phyloP scores from a whole-genome alignment of 2,113 vertebrate species.

The Melospiza georgiana region DNA sequence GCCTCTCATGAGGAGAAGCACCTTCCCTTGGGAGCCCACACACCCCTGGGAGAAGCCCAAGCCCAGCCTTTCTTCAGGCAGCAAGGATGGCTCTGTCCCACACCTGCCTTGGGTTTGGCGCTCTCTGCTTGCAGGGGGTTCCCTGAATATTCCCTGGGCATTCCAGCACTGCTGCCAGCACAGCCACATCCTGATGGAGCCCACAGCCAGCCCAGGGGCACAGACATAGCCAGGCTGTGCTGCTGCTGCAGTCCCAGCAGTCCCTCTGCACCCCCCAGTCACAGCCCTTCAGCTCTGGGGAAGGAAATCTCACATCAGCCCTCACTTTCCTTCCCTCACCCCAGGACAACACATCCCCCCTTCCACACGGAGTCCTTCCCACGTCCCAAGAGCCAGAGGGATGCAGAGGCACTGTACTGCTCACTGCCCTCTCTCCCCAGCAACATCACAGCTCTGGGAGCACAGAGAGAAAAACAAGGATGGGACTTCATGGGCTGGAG shows the following conservation, averaged over 20 bases:
- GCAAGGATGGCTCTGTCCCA: accelerated
- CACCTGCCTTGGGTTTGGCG: background rate
- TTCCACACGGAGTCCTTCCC: background rate
- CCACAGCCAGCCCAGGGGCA: background rate
- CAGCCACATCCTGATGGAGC: background rate
- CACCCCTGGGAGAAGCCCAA: background rate
- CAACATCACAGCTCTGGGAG: background rate
- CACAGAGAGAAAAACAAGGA: no score
- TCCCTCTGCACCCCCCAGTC: background rate
- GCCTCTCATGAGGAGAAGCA: background rate
- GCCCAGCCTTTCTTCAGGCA: background rate
- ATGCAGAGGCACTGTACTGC: background rate
- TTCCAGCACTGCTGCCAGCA: background rate
- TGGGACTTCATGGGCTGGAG: no score
- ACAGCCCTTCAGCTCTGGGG: background rate
- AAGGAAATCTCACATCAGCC: background rate
- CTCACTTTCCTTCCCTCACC: background rate
- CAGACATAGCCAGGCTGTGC: background rate
- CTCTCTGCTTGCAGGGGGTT: background rate
- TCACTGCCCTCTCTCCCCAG: background rate
- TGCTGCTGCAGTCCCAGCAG: background rate
- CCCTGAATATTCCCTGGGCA: background rate
- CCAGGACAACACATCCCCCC: background rate
- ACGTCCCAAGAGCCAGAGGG: background rate
- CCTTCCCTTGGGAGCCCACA: background rate